Evolutionary conservation across 2,113 vertebrate genomes (phyloP).

Genomic region (Cichladusa arquata): DNA sequence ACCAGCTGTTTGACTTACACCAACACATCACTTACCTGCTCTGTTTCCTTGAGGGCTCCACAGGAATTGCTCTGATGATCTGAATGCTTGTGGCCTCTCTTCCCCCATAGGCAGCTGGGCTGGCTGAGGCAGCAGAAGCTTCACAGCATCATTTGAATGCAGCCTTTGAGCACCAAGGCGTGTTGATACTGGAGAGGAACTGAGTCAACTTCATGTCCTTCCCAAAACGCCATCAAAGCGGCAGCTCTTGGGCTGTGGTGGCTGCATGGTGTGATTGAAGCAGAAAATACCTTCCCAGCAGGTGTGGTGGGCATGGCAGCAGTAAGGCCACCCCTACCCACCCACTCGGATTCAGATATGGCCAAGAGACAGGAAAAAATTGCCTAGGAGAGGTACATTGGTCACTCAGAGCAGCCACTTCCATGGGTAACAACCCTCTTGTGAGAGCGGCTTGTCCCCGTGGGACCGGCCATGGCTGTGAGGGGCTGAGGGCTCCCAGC

Average conservation of each 20-base stretch:
- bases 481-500: background rate
- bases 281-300: background rate
- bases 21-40: background rate
- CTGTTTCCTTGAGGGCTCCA: background rate
- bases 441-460: background rate
- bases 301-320: fast-evolving
- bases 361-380: background rate
- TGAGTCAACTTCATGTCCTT: fast-evolving
- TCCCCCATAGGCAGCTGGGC: background rate
- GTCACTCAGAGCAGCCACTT: fast-evolving
- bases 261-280: fast-evolving
- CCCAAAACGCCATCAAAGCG: fast-evolving
- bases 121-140: background rate
- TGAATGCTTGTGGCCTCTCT: fast-evolving
- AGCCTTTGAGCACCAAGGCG: background rate
- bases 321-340: background rate
- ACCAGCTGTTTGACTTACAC: background rate
- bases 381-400: fast-evolving
- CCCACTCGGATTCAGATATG: fast-evolving
- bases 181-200: fast-evolving
- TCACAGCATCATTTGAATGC: fast-evolving
- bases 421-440: fast-evolving
- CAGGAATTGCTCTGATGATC: background rate
- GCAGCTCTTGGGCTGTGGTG: fast-evolving
- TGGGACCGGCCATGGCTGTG: fast-evolving